Base-by-base conservation (phyloP, 2,113 vertebrate genomes). In the Setophaga coronata region DNA sequence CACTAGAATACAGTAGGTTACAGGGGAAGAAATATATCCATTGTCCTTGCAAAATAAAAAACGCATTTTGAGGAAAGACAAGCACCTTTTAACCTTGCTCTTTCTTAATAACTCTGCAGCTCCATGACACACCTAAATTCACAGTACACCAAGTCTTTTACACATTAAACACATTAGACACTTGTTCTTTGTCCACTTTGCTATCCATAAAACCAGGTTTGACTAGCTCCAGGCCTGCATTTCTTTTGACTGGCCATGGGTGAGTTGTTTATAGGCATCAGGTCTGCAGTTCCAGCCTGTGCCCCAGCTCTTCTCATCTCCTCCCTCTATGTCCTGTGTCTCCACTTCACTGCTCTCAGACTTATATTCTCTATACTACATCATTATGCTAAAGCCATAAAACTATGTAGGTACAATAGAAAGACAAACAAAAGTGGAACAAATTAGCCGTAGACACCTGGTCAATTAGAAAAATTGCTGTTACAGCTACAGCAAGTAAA, bases 361-460 rank as follows among this genome's bases (percentile, higher is more conserved):
- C 31, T 45, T 34, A 14, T 24, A 42, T 50, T 83, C 33, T 42
- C 45, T 56, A 33, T 26, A 31, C 14, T 51, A 43, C n/a, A 72
- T 57, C 58, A 65, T n/a, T 54, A 70, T 6, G 1, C 40, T 73
- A 38, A 56, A 91, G 38, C 31, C 72, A 78, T 91, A 91, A 95
- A 96, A 62, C 64, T 56, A 47, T 43, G 43, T 47, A 84, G n/a
- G 42, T 84, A 74, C 51, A 84, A 50, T 1, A 78, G 57, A 87
- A 94, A 91, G 72, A 81, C 77, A 94, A 96, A 94, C 84, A 87
- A 24, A 91, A 95, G 69, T 94, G 91, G 72, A 93, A 76, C 48
- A 69, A 79, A 80, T 92, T 65, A 71, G 19, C 66, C 5, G 0
- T 82, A 67, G 61, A 90, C 57, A 87, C 36, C 40, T 40, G 36